phyloP scores from a whole-genome alignment of 2,797 vertebrate species.

The Clarias platycephalus region DNA sequence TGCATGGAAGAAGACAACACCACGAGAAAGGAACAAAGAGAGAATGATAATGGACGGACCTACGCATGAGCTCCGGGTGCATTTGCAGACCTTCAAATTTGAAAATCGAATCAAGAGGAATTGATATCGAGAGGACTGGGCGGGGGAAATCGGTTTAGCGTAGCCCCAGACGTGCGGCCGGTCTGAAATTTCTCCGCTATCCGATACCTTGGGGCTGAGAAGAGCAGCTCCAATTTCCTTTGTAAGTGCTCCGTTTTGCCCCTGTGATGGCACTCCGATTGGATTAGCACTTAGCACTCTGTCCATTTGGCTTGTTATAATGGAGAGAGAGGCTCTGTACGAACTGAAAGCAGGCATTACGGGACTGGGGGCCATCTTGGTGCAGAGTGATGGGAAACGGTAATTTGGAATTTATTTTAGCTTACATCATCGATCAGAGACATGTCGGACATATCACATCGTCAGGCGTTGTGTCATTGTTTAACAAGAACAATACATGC shows the following conservation, averaged over 20 bases:
- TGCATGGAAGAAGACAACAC: background rate
- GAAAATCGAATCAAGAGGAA: conserved; percentile 45
- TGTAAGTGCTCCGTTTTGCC: conserved; percentile 70
- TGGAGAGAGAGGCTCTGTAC: conserved; percentile 12
- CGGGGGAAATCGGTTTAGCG: conserved; percentile 43
- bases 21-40: conserved; percentile 16
- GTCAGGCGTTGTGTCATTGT: background rate
- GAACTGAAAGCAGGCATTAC: conserved; percentile 30
- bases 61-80: conserved; percentile 22
- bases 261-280: conserved; percentile 59
- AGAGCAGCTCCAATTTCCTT: conserved; percentile 65
- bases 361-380: conserved; percentile 18
- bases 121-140: conserved; percentile 41
- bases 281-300: conserved; percentile 66
- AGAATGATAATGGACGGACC: conserved; percentile 28
- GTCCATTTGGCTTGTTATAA: conserved; percentile 44
- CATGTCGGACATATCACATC: background rate
- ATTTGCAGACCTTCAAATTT: conserved; percentile 41
- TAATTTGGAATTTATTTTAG: conserved; percentile 11
- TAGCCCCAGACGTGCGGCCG: conserved; percentile 37
- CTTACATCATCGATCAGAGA: conserved; percentile 7
- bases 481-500: background rate
- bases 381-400: conserved; percentile 25
- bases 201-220: conserved; percentile 63
- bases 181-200: conserved; percentile 57